Conservation (phyloP, 2,113 vertebrate genomes). For the Pachyramphus minor region DNA sequence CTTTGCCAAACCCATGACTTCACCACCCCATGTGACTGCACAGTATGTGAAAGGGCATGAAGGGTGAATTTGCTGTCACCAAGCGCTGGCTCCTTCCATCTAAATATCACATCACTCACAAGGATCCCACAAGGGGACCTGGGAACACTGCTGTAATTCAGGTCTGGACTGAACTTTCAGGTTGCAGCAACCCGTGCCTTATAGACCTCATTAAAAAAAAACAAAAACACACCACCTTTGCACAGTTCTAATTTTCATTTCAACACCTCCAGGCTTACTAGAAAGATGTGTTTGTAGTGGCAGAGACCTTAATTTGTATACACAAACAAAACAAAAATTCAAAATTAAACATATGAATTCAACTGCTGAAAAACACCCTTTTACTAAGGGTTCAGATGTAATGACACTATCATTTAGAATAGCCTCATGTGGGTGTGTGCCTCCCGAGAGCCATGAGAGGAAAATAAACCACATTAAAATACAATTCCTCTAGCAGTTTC, state of each 20-base stretch:
- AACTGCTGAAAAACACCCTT: slow-evolving; percentile 11
- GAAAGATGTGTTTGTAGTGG: background rate
- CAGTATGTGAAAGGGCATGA: background rate
- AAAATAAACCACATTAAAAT: slow-evolving; percentile 57
- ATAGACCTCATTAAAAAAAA: background rate
- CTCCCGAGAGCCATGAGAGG: background rate
- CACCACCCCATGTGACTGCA: background rate
- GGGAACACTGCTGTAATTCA: background rate
- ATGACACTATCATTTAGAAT: slow-evolving; percentile 42
- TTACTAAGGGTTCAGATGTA: slow-evolving; percentile 41
- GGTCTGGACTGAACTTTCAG: background rate
- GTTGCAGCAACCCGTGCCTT: background rate
- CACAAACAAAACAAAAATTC: slow-evolving; percentile 21
- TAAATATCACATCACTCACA: accelerated
- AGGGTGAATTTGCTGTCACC: background rate
- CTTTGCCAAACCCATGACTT: background rate
- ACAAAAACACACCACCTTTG: background rate
- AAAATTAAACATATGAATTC: slow-evolving; percentile 35
- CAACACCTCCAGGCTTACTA: slow-evolving; percentile 44
- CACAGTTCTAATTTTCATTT: slow-evolving; percentile 31
- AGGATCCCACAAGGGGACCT: accelerated
- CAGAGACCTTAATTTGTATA: slow-evolving; percentile 46
- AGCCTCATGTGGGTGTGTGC: slow-evolving; percentile 44
- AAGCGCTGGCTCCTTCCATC: background rate
- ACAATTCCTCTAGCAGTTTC: slow-evolving; percentile 33